Conservation (phyloP, 2,888 invertebrate species). For the Charanyca ferruginea region DNA sequence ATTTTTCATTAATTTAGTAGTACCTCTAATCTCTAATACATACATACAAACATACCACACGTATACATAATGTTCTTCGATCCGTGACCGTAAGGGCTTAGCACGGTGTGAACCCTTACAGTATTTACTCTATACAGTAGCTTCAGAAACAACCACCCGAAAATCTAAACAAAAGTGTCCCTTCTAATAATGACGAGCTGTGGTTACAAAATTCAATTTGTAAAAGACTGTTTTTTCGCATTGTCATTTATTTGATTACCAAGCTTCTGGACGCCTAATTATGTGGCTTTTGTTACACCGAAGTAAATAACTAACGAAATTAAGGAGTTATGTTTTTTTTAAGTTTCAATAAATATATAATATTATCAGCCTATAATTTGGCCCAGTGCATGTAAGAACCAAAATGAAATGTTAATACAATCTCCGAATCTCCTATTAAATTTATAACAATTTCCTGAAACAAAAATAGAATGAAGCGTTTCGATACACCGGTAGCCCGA, state of each 20-base stretch:
- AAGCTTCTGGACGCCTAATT: conserved; percentile 30
- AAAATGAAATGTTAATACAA: too few relatives aligned
- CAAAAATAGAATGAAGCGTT: background rate
- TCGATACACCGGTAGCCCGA: background rate
- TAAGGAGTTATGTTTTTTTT: too few relatives aligned
- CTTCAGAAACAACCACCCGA: background rate
- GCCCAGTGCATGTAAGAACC: too few relatives aligned
- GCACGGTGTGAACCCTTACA: too few relatives aligned
- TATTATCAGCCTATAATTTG: too few relatives aligned
- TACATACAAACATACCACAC: too few relatives aligned
- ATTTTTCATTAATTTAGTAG: too few relatives aligned
- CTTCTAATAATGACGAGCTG: conserved; percentile 13
- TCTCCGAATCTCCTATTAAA: background rate
- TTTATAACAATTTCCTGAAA: background rate
- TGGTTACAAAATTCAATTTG: conserved; percentile 50
- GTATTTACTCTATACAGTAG: background rate
- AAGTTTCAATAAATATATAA: too few relatives aligned
- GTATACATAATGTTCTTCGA: too few relatives aligned
- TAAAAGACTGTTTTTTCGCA: conserved; percentile 30
- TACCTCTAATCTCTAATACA: too few relatives aligned
- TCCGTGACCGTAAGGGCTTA: too few relatives aligned
- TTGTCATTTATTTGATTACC: conserved; percentile 50
- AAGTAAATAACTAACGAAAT: too few relatives aligned
- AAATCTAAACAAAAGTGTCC: conserved; percentile 18
- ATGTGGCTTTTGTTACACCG: conserved; percentile 17